Evolutionary conservation across 1,140 invertebrate species (phyloP).

Genomic region (Whitmania pigra): DNA sequence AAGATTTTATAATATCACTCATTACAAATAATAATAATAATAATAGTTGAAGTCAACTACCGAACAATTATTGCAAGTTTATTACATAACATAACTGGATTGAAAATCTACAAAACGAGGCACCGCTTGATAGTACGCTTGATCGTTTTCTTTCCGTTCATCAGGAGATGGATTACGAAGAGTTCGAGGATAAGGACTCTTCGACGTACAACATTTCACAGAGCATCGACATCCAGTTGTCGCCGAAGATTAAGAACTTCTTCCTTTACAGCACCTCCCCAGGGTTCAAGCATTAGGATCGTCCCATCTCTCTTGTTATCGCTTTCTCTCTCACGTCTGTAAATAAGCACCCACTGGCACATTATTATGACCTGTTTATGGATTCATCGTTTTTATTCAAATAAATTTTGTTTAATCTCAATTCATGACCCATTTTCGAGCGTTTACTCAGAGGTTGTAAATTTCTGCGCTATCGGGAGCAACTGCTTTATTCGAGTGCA

Average conservation of each 20-base stretch:
- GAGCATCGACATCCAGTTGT: not conserved
- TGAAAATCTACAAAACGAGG: too few relatives aligned
- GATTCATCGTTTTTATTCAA: not conserved
- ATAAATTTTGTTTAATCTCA: not conserved
- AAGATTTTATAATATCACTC: too few relatives aligned
- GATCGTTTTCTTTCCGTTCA: too few relatives aligned
- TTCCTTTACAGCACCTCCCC: not conserved
- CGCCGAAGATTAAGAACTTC: not conserved
- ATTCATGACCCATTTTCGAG: too few relatives aligned
- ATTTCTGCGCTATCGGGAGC: too few relatives aligned
- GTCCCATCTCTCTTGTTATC: not conserved
- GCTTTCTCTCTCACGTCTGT: not conserved
- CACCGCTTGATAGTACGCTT: too few relatives aligned
- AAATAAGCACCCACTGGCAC: not conserved
- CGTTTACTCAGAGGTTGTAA: too few relatives aligned
- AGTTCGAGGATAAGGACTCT: not conserved
- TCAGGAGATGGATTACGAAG: conserved; percentile 10
- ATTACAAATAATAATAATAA: too few relatives aligned
- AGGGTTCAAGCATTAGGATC: not conserved
- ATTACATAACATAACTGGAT: too few relatives aligned
- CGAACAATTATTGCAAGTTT: too few relatives aligned
- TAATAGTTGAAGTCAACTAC: too few relatives aligned
- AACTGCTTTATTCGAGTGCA: too few relatives aligned
- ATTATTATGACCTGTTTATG: not conserved
- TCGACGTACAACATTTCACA: not conserved